phyloP scores from a whole-genome alignment of 1,140 invertebrate genomes.

The Psilanteris sp. region DNA sequence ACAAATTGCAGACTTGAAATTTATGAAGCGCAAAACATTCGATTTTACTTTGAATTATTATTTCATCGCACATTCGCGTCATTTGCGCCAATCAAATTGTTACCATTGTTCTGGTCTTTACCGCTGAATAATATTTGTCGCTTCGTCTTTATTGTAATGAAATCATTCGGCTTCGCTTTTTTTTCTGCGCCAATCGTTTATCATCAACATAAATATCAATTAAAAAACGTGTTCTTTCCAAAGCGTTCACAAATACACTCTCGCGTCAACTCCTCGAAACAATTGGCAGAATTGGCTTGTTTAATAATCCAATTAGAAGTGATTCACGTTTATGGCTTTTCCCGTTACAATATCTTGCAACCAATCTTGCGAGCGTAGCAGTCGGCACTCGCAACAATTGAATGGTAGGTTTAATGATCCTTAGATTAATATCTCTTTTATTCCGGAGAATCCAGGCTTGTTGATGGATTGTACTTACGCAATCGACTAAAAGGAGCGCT shows the following conservation, averaged over 20 bases:
- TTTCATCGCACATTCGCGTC: too few relatives aligned
- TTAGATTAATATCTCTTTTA: constrained; percentile 51
- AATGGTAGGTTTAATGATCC: constrained; percentile 48
- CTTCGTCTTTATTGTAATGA: too few relatives aligned
- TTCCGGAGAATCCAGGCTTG: constrained; percentile 21
- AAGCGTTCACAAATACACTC: not conserved
- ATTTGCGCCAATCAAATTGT: too few relatives aligned
- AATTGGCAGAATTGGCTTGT: constrained; percentile 13
- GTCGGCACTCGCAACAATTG: constrained; percentile 37
- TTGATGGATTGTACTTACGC: constrained; percentile 27
- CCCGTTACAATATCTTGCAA: constrained; percentile 39
- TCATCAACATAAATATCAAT: too few relatives aligned
- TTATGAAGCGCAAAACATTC: too few relatives aligned
- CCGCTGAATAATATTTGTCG: too few relatives aligned
- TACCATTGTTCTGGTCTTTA: too few relatives aligned
- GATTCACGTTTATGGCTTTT: constrained; percentile 51
- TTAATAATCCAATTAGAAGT: constrained; percentile 49
- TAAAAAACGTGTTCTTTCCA: too few relatives aligned
- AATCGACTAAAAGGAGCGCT: constrained; percentile 35
- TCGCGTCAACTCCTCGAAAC: constrained; percentile 7
- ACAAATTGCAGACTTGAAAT: too few relatives aligned
- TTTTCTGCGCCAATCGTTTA: too few relatives aligned
- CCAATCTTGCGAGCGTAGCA: constrained; percentile 17
- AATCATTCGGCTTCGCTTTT: too few relatives aligned
- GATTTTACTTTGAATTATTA: too few relatives aligned